A percentile compares a stretch with the other conserved stretches of the same genome.
Evolutionary conservation across 2,113 vertebrate genomes (phyloP).

Genomic region (Erythrocebus patas): DNA sequence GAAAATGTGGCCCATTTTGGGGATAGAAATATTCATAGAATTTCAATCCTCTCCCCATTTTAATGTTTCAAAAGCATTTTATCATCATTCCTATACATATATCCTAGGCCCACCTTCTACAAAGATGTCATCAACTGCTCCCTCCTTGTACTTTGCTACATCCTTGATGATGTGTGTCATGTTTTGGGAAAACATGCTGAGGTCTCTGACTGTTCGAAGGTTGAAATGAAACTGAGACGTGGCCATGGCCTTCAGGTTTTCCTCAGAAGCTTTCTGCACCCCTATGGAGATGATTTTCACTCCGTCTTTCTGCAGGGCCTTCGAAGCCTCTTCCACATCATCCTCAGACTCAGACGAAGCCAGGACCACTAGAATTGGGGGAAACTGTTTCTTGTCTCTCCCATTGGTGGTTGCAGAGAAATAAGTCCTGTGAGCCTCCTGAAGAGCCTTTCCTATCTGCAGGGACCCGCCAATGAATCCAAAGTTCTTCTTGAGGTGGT

Average conservation of each 20-base stretch:
- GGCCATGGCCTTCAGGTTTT: slow-evolving; percentile 74
- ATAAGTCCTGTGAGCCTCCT: slow-evolving; percentile 48
- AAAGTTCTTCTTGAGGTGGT: slow-evolving; percentile 76
- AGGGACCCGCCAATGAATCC: slow-evolving; percentile 62
- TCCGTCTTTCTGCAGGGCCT: slow-evolving; percentile 61
- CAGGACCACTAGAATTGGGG: slow-evolving; percentile 77
- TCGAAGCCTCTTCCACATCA: slow-evolving; percentile 59
- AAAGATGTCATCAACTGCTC: background rate
- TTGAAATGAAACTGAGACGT: slow-evolving; percentile 58
- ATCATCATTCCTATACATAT: accelerated
- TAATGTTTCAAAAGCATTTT: background rate
- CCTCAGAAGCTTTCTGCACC: slow-evolving; percentile 45
- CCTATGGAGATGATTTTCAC: slow-evolving; percentile 78
- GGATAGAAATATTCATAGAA: background rate
- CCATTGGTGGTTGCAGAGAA: slow-evolving; percentile 49
- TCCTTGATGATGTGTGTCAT: slow-evolving; percentile 70
- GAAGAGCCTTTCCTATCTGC: slow-evolving; percentile 70
- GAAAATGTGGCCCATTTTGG: background rate
- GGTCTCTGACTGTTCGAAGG: slow-evolving; percentile 47
- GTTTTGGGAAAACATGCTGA: slow-evolving; percentile 67
- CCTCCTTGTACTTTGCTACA: background rate
- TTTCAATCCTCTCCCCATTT: background rate
- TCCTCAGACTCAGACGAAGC: slow-evolving; percentile 75
- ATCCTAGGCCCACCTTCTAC: slow-evolving; percentile 46
- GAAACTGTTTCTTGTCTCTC: slow-evolving; percentile 73